Conservation (phyloP, 2,113 vertebrate genomes). For the Stercorarius parasiticus region DNA sequence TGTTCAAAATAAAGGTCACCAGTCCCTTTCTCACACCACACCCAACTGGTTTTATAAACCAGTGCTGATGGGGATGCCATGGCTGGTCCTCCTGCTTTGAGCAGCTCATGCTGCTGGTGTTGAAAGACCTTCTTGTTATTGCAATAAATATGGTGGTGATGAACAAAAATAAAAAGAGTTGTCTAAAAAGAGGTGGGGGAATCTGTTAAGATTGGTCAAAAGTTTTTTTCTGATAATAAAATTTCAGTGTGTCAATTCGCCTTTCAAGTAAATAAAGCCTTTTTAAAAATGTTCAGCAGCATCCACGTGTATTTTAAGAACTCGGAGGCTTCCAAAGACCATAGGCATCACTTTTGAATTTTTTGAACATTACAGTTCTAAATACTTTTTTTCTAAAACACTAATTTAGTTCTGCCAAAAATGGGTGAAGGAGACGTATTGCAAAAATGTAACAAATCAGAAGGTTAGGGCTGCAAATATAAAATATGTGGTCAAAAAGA, state of each 20-base stretch:
- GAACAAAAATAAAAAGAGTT: background rate
- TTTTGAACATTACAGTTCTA: background rate
- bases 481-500: background rate
- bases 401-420: background rate
- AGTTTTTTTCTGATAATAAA: background rate
- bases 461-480: background rate
- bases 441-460: background rate
- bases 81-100: background rate
- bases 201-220: background rate
- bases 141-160: background rate
- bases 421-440: background rate
- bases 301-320: background rate
- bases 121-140: background rate
- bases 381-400: background rate
- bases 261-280: background rate
- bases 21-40: background rate
- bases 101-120: background rate
- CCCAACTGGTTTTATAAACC: background rate
- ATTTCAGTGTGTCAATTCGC: background rate
- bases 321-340: background rate
- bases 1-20: background rate
- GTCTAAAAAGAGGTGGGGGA: fast-evolving
- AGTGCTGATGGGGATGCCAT: background rate
- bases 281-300: background rate
- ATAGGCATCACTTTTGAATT: background rate